Evolutionary conservation across 1,140 invertebrate genomes (phyloP), one percentile per base, ranked within the genome.

Genomic region (Mamestra configurata): DNA sequence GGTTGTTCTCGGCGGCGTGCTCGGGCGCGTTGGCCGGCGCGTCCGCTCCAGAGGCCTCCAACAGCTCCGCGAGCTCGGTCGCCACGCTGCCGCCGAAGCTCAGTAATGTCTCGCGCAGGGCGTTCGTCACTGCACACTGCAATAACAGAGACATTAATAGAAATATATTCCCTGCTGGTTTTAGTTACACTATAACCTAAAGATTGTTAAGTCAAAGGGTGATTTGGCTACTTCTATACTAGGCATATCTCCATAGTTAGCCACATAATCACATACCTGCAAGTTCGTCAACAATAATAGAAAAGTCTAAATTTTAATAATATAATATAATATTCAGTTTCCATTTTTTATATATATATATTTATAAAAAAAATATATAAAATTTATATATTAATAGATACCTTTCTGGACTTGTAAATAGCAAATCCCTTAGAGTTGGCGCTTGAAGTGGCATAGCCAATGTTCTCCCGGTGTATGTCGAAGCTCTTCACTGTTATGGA

Each of bases 121-220:
- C 95, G 71, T 95, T 95, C 8, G 95, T 95, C 11, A 95, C 90
- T 6, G 95, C 94, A 75, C 90, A 90, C 95, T 95, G 86, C 51
- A 90, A 83, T 13, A 68, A 75, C 18, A 61, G 13, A 83, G 18
- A 68, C 1, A 24, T 1, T 15, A 31, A n/a, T 35, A 31, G 18
- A 6, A 37, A 37, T 3, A 31, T n/a, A 31, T 31, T 31, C 27
- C 27, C 46, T 49, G 4, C 4, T n/a, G n/a, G n/a, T n/a, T n/a
- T n/a, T n/a, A n/a, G n/a, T n/a, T n/a, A n/a, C 15, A 5, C 2
- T 1, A 49, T 3, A 18, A 49, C 11, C 15, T n/a, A 18, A n/a
- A n/a, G n/a, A 3, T 0, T n/a, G 0, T 49, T n/a, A 49, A 6
- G 15, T 49, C n/a, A n/a, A n/a, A n/a, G n/a, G 2, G n/a, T 49